Evolutionary conservation across 1,140 invertebrate species (phyloP).

Genomic region (Plodia interpunctella): DNA sequence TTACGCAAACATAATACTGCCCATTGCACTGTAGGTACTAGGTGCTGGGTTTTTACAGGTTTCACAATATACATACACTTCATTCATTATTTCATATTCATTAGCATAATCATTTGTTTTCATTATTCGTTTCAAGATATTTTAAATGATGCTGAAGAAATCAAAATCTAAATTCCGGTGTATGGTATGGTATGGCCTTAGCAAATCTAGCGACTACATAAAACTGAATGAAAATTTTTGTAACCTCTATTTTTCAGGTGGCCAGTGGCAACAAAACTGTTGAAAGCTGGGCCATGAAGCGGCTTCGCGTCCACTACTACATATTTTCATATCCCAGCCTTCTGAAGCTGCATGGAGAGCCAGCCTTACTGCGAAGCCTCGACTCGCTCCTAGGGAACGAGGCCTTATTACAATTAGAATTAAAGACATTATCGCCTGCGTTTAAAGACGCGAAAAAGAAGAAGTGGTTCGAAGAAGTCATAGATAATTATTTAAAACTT

Average conservation of each 20-base stretch:
- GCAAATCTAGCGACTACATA: too few species aligned
- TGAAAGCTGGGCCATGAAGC: slow-evolving; percentile 84
- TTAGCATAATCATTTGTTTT: too few species aligned
- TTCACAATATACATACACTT: too few species aligned
- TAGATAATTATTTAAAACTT: slow-evolving; percentile 91
- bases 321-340: slow-evolving; percentile 88
- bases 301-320: slow-evolving; percentile 86
- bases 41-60: too few species aligned
- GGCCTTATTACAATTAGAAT: slow-evolving; percentile 87
- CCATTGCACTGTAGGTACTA: too few species aligned
- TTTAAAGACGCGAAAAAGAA: slow-evolving; percentile 84
- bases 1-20: too few species aligned
- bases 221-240: too few species aligned
- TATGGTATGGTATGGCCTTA: too few species aligned
- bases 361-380: slow-evolving; percentile 81
- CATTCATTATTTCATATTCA: too few species aligned
- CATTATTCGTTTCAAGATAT: too few species aligned
- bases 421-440: slow-evolving; percentile 85
- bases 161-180: too few species aligned
- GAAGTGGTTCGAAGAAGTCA: slow-evolving; percentile 90
- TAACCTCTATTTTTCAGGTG: slow-evolving; percentile 53
- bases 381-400: slow-evolving; percentile 88
- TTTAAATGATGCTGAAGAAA: too few species aligned
- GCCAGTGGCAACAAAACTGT: slow-evolving; percentile 89
- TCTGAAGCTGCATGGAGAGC: slow-evolving; percentile 87